Conservation (phyloP, 2,888 invertebrate species). For the Leptarthrus brevirostris region DNA sequence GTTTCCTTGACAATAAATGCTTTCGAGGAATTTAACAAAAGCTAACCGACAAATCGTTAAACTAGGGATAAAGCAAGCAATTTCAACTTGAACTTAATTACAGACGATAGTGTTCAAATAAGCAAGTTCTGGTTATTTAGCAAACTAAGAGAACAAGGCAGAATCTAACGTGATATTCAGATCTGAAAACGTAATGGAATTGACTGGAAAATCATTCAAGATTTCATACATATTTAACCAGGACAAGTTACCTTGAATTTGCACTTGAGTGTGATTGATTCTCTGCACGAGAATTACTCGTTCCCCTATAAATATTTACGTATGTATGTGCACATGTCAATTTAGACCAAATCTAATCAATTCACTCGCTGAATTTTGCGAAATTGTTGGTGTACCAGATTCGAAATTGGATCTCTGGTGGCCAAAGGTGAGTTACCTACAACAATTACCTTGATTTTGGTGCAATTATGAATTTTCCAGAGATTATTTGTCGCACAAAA, state of each 20-base stretch:
- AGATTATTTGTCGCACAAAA: not conserved
- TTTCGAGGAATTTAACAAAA: no score
- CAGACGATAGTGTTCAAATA: no score
- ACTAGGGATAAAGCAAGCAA: no score
- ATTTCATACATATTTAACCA: constrained; percentile 25
- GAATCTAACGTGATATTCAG: not conserved
- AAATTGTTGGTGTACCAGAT: not conserved
- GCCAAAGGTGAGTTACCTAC: not conserved
- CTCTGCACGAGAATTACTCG: not conserved
- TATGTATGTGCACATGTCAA: not conserved
- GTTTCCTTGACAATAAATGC: no score
- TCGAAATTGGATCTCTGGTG: not conserved
- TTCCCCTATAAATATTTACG: constrained; percentile 4
- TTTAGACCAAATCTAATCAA: not conserved
- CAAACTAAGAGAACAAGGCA: no score
- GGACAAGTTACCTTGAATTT: constrained; percentile 34
- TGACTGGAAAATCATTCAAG: constrained; percentile 33
- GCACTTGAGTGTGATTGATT: constrained; percentile 23
- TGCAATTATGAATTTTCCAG: constrained; percentile 17
- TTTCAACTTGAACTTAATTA: no score
- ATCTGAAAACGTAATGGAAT: constrained; percentile 21
- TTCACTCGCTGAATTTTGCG: not conserved
- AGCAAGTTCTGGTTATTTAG: no score
- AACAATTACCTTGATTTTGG: not conserved
- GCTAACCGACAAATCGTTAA: no score